Conservation (phyloP, 1,140 invertebrate genomes). For the Aleiodes sp. region DNA sequence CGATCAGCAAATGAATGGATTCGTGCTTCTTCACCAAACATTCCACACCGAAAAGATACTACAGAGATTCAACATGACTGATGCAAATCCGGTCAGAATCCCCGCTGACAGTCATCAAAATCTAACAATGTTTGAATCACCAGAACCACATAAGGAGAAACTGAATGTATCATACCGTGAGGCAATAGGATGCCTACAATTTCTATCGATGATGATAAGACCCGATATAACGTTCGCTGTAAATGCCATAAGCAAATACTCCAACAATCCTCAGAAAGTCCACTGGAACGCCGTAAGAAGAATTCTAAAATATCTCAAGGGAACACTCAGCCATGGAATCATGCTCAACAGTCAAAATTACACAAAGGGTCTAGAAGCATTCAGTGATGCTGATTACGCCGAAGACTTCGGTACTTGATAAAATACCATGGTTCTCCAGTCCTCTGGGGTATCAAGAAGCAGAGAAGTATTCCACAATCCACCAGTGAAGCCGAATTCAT, state of each 20-base stretch:
- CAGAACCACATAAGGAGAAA: neutral
- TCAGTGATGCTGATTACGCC: slow-evolving; percentile 42
- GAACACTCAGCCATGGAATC: slow-evolving; percentile 38
- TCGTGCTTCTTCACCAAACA: slow-evolving; percentile 36
- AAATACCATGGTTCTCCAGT: neutral
- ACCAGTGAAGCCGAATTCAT: neutral
- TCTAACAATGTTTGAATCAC: neutral
- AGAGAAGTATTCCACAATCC: slow-evolving; percentile 24
- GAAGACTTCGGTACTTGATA: slow-evolving; percentile 21
- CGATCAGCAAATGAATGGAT: slow-evolving; percentile 11
- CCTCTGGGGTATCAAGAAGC: slow-evolving; percentile 27
- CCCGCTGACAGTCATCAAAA: slow-evolving; percentile 25
- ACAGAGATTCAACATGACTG: slow-evolving; percentile 26
- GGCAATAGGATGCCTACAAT: slow-evolving; percentile 48
- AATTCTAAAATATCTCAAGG: slow-evolving; percentile 49
- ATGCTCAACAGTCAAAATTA: neutral
- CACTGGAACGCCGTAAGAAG: slow-evolving; percentile 48
- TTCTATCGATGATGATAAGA: slow-evolving; percentile 43
- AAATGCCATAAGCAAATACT: slow-evolving; percentile 37
- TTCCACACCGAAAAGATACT: slow-evolving; percentile 23
- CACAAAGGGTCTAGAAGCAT: neutral
- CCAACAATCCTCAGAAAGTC: slow-evolving; percentile 28
- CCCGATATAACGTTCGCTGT: slow-evolving; percentile 55
- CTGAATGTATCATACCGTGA: slow-evolving; percentile 38
- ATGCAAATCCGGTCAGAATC: slow-evolving; percentile 22